Evolutionary conservation across 35 echinoderm and acorn worm genomes (phyloP), one percentile per base, ranked within the genome.

Genomic region (Heliocidaris erythrogramma): DNA sequence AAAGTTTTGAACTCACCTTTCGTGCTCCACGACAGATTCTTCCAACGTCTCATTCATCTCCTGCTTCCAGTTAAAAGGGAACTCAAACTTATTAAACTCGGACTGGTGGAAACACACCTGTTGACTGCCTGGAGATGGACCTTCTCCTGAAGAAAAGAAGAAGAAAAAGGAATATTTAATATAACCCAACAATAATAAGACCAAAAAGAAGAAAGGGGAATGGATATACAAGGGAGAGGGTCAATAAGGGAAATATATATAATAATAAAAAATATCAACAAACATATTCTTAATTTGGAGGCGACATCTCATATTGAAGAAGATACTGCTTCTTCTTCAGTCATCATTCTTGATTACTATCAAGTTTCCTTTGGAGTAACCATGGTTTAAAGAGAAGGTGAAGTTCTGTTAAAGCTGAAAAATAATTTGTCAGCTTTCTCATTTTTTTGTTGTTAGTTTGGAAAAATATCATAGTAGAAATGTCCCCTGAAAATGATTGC

Each of bases 51-150:
- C 85, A 49, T 85, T 92, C 48, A 85, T 84, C 2, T 90, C 95
- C 30, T 95, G 89, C 50, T 85, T 92, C 95, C 95, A 95, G 47
- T 92, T 8, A 17, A 85, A 5, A 13, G 95, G 95, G 12, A 69
- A 69, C 31, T 53, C 47, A 48, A 95, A 93, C 21, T 30, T n/a
- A 91, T 61, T 32, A 85, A 95, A 86, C 60, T 95, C 95, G 50
- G 30, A 27, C 90, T 95, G 60, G 91, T 84, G 69, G 90, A 92
- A 95, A n/a, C 85, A 95, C 8, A 95, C 90, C n/a, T 48, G 71
- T 2, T 95, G 71, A 42, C 60, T 88, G 12, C 49, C 91, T 49
- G 90, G 59, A 30, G 85, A 32, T 48, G 12, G 87, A 16, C 30
- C 47, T 48, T 92, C 60, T 42, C 49, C 90, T 85, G 35, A 31